Evolutionary conservation across 2,888 invertebrate species (phyloP).

Genomic region (Kryphioiulus occultus): DNA sequence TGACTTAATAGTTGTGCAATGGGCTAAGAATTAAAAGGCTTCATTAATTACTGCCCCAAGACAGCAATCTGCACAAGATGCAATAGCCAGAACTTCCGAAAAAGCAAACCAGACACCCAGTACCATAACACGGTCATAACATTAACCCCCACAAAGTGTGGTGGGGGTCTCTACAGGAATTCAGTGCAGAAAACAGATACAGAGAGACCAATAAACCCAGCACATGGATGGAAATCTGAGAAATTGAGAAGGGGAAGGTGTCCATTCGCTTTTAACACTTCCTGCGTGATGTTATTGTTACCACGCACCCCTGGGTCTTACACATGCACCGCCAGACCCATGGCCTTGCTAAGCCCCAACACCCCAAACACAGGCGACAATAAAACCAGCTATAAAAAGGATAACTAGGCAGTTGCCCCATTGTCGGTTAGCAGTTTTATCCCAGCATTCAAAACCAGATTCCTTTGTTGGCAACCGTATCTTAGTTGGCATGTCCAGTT

Average conservation of each 20-base stretch:
- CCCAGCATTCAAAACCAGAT: constrained; percentile 11
- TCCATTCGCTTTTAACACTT: constrained; percentile 33
- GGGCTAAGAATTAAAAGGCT: neutral
- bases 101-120: neutral
- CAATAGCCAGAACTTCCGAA: neutral
- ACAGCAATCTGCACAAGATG: neutral
- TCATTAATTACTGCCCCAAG: neutral
- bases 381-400: constrained; percentile 18
- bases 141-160: neutral
- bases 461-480: neutral
- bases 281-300: neutral
- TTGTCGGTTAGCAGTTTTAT: constrained; percentile 36
- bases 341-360: constrained; percentile 25
- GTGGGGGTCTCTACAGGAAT: neutral
- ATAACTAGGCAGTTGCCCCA: constrained; percentile 38
- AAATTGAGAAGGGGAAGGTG: neutral
- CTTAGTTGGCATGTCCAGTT: constrained; percentile 12
- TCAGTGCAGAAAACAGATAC: neutral
- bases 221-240: neutral
- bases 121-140: too few relatives aligned
- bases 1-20: constrained; percentile 28
- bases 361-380: constrained; percentile 21
- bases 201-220: neutral
- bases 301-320: neutral
- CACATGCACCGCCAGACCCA: neutral